Evolutionary conservation across 2,113 vertebrate species (phyloP).

Genomic region (Dolichallabes microphthalmus): DNA sequence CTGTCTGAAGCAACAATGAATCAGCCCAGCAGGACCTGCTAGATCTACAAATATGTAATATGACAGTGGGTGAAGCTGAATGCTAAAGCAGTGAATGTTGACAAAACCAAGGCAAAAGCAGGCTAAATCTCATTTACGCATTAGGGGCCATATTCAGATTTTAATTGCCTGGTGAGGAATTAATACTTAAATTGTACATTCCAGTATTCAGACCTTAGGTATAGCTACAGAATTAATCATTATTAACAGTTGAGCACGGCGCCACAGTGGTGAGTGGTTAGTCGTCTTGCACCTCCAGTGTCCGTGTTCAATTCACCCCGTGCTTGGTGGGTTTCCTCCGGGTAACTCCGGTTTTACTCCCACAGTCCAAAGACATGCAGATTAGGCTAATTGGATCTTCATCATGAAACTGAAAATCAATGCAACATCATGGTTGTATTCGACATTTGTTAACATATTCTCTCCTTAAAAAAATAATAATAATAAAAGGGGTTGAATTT

Average conservation of each 20-base stretch:
- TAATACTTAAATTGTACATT: neutral
- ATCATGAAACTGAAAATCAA: neutral
- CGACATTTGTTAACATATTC: neutral
- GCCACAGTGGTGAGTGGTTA: too few species aligned
- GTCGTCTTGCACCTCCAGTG: too few species aligned
- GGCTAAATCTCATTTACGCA: neutral
- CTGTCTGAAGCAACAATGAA: conserved; percentile 9
- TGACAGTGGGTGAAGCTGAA: conserved; percentile 14
- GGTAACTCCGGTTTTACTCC: too few species aligned
- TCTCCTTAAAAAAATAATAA: neutral
- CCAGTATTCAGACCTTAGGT: neutral
- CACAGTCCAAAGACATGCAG: too few species aligned
- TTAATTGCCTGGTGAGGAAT: neutral
- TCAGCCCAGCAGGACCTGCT: conserved; percentile 22
- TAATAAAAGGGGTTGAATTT: neutral
- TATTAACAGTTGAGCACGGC: too few species aligned
- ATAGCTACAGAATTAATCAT: neutral
- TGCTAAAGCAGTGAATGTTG: neutral
- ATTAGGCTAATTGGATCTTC: too few species aligned
- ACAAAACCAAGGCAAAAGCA: neutral
- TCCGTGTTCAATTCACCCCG: too few species aligned
- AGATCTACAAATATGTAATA: conserved; percentile 17
- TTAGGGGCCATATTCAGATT: neutral
- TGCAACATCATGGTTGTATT: neutral
- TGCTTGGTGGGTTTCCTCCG: too few species aligned